Evolutionary conservation across 2,113 vertebrate genomes (phyloP), one percentile per base, ranked within the genome.

Genomic region (Ceratotherium simum): DNA sequence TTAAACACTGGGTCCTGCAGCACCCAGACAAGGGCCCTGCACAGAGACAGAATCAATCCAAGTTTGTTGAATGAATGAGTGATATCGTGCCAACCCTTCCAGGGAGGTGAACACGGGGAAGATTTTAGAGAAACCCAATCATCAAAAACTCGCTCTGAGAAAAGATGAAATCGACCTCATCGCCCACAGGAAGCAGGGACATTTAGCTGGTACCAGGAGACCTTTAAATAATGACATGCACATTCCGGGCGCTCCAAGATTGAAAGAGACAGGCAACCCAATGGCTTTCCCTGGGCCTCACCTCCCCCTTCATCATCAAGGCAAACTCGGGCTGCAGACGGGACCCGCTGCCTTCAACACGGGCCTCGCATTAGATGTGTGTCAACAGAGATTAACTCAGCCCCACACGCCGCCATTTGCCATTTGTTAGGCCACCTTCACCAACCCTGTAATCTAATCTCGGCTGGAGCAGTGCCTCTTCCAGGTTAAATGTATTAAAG

Each of bases 351-450:
- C 98, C 98, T 98, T 95, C 96, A 64, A 97, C 97, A 98, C 98
- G 95, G 98, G 98, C 97, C 98, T 97, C 29, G 76, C 98, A 97
- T 98, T 98, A 98, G 98, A 98, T 98, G 98, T 79, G 97, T 98
- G 98, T 99, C 99, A 99, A 97, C 98, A 98, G 98, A 75, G 98
- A 99, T 99, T 99, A 99, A 98, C 98, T 82, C 91, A 97, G 97
- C 96, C 97, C 97, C 97, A 96, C 98, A 97, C 92, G 11, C 98
- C 90, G 96, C 98, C 98, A 94, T 98, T 98, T 98, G 98, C 98
- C 98, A 98, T 99, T 99, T 98, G 98, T 98, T 97, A 98, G 98
- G 98, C 98, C 98, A 97, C 99, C 98, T 97, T 96, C 97, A 96
- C 98, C 99, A 98, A 95, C 97, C 97, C 97, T 12, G 98, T 99